Evolutionary conservation across 2,113 vertebrate species (phyloP).

Genomic region (Takifugu flavidus): DNA sequence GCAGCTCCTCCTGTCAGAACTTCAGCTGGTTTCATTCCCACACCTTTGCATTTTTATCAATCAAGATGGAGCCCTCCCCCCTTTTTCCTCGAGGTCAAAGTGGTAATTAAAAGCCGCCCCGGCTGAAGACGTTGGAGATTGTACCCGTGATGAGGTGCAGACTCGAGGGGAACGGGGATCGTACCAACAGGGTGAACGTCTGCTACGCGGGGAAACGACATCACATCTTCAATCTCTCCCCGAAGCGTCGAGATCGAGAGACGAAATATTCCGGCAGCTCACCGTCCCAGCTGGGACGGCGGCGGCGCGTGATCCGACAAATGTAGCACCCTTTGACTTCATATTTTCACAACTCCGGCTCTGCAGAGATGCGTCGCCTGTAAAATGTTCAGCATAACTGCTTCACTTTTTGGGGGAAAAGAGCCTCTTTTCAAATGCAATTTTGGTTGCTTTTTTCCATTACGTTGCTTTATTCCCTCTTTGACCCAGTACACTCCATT

Average conservation of each 20-base stretch:
- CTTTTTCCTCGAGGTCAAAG: conserved; percentile 45
- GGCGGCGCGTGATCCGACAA: conserved; percentile 43
- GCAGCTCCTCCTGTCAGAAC: conserved; percentile 29
- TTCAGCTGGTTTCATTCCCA: conserved; percentile 37
- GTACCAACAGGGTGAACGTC: conserved; percentile 29
- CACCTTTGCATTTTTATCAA: conserved; percentile 31
- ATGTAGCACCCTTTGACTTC: conserved; percentile 50
- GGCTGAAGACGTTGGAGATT: conserved; percentile 32
- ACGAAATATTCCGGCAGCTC: conserved; percentile 45
- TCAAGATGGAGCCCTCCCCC: conserved; percentile 34
- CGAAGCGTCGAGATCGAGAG: conserved; percentile 48
- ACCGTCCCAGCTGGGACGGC: conserved; percentile 30
- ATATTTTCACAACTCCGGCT: conserved; percentile 26
- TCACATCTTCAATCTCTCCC: conserved; percentile 43
- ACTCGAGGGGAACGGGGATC: conserved; percentile 26
- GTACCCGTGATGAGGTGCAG: conserved; percentile 13
- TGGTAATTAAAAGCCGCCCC: conserved; percentile 50
- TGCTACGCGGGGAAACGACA: conserved; percentile 41
- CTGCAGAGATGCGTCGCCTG: conserved; percentile 29
- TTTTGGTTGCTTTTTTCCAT: conserved; percentile 35
- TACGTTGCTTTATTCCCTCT: conserved; percentile 22
- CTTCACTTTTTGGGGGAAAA: conserved; percentile 15
- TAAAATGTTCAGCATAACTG: conserved; percentile 31
- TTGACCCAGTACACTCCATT: conserved; percentile 33
- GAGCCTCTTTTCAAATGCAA: conserved; percentile 53